phyloP scores from a whole-genome alignment of 2,113 vertebrate species.

The Colistium nudipinnis region DNA sequence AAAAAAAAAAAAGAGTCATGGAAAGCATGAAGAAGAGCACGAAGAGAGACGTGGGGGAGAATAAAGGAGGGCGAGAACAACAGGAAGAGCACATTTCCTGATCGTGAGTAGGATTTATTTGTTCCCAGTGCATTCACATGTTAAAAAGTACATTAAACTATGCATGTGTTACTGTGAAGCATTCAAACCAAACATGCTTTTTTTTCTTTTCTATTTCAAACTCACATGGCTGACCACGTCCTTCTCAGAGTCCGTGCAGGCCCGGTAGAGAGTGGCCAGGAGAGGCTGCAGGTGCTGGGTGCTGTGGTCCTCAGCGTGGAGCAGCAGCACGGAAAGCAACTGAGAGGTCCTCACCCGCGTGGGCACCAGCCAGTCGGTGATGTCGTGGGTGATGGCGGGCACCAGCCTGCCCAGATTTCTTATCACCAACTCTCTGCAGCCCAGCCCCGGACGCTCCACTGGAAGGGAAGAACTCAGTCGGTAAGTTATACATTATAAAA shows the following conservation, averaged over 20 bases:
- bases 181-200: no score
- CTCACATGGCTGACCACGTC: slow-evolving; percentile 86
- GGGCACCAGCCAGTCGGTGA: slow-evolving; percentile 89
- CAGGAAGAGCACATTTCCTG: slow-evolving; percentile 31
- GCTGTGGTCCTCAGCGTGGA: slow-evolving; percentile 91
- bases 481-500: neutral
- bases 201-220: neutral
- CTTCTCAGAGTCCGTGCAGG: slow-evolving; percentile 84
- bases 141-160: neutral
- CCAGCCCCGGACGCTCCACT: slow-evolving; percentile 89
- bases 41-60: slow-evolving; percentile 7
- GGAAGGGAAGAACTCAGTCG: neutral
- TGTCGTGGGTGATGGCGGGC: slow-evolving; percentile 86
- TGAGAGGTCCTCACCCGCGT: slow-evolving; percentile 89
- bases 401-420: slow-evolving; percentile 91
- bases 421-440: slow-evolving; percentile 92
- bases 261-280: slow-evolving; percentile 84
- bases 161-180: neutral
- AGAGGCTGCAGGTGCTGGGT: slow-evolving; percentile 91
- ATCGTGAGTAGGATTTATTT: slow-evolving; percentile 48
- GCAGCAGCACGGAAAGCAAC: slow-evolving; percentile 85
- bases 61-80: slow-evolving; percentile 13
- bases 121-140: neutral
- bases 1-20: slow-evolving; percentile 18
- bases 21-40: no score